Percentiles rank a stretch among this genome's conserved stretches.
phyloP scores from a whole-genome alignment of 2,888 invertebrate genomes.

The Gandaritis pyraliata region DNA sequence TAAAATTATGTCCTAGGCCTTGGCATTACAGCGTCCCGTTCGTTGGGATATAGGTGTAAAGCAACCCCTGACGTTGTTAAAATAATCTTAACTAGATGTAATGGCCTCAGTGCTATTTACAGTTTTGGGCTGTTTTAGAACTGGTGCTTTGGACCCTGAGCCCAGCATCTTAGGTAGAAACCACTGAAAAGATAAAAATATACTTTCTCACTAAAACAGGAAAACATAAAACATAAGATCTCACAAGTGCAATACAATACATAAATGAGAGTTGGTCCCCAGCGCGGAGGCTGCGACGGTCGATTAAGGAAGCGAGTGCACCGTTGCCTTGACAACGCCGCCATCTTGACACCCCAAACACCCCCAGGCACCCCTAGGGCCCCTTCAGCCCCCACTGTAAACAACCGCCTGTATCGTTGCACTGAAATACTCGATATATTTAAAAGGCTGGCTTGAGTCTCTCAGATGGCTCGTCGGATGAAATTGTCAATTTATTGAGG shows the following conservation, averaged over 20 bases:
- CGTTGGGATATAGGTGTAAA: too few relatives aligned
- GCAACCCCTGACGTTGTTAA: too few relatives aligned
- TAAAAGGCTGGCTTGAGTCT: conserved; percentile 70
- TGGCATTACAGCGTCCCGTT: too few relatives aligned
- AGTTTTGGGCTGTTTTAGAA: too few relatives aligned
- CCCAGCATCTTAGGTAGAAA: background rate
- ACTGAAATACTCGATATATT: conserved; percentile 83
- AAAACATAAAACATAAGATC: conserved; percentile 61
- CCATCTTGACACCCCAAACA: conserved; percentile 74
- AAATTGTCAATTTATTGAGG: conserved; percentile 70
- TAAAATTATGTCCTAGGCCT: too few relatives aligned
- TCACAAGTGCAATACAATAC: conserved; percentile 78
- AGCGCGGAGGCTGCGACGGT: conserved; percentile 76
- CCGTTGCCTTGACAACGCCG: conserved; percentile 81
- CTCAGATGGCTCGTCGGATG: conserved; percentile 63
- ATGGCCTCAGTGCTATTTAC: too few relatives aligned
- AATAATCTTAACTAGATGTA: too few relatives aligned
- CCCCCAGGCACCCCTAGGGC: conserved; percentile 46
- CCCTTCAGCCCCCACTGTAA: conserved; percentile 69
- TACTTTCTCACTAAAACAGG: background rate
- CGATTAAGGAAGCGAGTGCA: conserved; percentile 84
- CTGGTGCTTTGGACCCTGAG: too few relatives aligned
- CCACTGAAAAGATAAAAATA: background rate
- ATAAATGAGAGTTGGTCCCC: conserved; percentile 71
- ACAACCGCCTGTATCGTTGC: conserved; percentile 81